These are phyloP conservation scores for Anarsia innoxiella DNA, from an alignment of 2,888 invertebrate species.

Conservation along the genomic window DNA sequence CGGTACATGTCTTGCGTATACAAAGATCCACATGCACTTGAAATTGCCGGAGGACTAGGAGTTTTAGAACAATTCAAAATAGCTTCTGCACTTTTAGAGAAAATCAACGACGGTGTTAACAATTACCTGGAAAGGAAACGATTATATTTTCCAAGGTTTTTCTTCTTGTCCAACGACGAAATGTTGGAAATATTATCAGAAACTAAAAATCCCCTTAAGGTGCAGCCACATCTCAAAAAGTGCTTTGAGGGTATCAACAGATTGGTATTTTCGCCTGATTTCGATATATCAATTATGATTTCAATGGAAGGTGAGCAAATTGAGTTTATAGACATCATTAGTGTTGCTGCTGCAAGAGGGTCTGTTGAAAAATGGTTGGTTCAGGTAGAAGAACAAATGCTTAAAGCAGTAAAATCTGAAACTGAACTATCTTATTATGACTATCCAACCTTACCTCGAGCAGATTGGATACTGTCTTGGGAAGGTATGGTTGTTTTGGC, in stretches of 20 bases:
- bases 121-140: constrained; percentile 89
- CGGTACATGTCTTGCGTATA: constrained; percentile 78
- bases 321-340: constrained; percentile 75
- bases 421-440: constrained; percentile 79
- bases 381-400: constrained; percentile 88
- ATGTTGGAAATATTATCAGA: constrained; percentile 93
- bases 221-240: constrained; percentile 90
- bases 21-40: constrained; percentile 78
- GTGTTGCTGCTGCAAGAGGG: constrained; percentile 83
- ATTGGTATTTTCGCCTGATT: constrained; percentile 80
- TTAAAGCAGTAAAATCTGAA: constrained; percentile 81
- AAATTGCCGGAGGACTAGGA: constrained; percentile 79
- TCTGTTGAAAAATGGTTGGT: constrained; percentile 92
- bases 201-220: constrained; percentile 88
- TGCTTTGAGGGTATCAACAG: constrained; percentile 90
- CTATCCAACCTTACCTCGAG: constrained; percentile 74
- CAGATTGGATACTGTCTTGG: constrained; percentile 84
- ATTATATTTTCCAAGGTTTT: constrained; percentile 89
- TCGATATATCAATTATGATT: constrained; percentile 85
- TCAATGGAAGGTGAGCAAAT: constrained; percentile 86
- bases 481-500: constrained; percentile 89
- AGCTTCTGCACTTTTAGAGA: constrained; percentile 81
- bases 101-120: constrained; percentile 88
- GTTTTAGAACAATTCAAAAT: constrained; percentile 81
- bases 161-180: constrained; percentile 93